These are phyloP conservation scores for Pitta sordida DNA, from an alignment of 2,113 vertebrate genomes.

Conservation along the genomic window DNA sequence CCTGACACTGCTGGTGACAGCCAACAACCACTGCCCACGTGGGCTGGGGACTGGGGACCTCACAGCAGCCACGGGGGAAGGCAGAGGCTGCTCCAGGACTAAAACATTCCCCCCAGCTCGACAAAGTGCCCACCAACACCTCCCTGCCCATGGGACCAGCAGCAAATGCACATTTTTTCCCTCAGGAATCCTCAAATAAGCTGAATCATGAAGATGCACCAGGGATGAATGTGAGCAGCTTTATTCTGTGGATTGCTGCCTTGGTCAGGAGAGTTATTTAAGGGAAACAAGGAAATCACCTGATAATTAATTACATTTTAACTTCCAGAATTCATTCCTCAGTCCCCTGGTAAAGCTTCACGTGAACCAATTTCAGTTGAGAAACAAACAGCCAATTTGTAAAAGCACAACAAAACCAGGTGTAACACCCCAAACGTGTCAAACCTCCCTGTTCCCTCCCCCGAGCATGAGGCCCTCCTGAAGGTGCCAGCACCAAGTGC, in stretches of 20 bases:
- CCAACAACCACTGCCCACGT: rapidly evolving
- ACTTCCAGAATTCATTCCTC: not conserved
- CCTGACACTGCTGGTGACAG: not conserved
- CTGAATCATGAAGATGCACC: not conserved
- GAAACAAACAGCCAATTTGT: not conserved
- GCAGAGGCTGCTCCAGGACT: not conserved
- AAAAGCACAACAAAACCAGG: not conserved
- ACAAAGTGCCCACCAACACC: not conserved
- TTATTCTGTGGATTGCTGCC: not conserved
- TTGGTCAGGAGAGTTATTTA: not conserved
- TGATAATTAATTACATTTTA: not conserved
- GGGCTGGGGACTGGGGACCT: not conserved
- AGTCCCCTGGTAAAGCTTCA: not conserved
- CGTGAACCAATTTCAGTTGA: not conserved
- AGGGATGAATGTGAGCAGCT: rapidly evolving
- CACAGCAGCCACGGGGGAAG: not conserved
- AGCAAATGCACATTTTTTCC: not conserved
- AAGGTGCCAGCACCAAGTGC: not conserved
- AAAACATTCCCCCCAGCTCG: not conserved
- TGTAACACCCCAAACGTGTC: not conserved
- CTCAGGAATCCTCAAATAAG: not conserved
- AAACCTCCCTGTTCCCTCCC: not conserved
- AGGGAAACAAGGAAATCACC: not conserved
- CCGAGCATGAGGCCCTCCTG: not conserved
- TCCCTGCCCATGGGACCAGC: not conserved